phyloP scores from a whole-genome alignment of 2,113 vertebrate genomes.

The Rattus rattus region DNA sequence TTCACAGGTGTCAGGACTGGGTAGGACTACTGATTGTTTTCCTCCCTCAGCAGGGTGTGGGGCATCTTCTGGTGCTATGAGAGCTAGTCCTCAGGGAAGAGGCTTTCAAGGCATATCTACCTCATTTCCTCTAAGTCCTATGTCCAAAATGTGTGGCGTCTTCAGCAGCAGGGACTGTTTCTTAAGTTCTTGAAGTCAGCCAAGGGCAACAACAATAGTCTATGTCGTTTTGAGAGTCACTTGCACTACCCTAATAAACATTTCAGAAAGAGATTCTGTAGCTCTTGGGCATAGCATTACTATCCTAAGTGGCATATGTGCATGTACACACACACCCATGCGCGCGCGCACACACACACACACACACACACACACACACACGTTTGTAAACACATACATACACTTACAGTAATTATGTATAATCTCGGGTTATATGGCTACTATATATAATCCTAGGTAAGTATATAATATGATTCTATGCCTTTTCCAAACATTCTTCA shows the following conservation, averaged over 20 bases:
- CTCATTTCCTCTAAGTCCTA: background rate
- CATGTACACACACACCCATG: too few species aligned
- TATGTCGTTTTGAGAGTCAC: background rate
- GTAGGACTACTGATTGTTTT: background rate
- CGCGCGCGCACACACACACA: too few species aligned
- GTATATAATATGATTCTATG: background rate
- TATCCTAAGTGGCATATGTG: background rate
- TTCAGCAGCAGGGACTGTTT: background rate
- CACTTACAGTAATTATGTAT: background rate
- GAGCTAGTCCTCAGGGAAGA: background rate
- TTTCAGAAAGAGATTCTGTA: background rate
- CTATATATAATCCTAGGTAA: background rate
- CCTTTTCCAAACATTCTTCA: background rate
- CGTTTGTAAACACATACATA: background rate
- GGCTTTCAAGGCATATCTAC: background rate
- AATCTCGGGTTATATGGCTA: background rate
- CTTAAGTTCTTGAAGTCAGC: background rate
- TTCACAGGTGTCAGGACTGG: background rate
- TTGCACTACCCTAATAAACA: background rate
- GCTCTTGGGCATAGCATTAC: background rate
- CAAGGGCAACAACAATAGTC: background rate
- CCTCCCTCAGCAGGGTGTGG: background rate
- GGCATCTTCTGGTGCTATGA: background rate
- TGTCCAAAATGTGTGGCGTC: background rate
- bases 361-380: too few species aligned